Evolutionary conservation across 2,113 vertebrate species (phyloP).

Genomic region (Oncorhynchus keta): DNA sequence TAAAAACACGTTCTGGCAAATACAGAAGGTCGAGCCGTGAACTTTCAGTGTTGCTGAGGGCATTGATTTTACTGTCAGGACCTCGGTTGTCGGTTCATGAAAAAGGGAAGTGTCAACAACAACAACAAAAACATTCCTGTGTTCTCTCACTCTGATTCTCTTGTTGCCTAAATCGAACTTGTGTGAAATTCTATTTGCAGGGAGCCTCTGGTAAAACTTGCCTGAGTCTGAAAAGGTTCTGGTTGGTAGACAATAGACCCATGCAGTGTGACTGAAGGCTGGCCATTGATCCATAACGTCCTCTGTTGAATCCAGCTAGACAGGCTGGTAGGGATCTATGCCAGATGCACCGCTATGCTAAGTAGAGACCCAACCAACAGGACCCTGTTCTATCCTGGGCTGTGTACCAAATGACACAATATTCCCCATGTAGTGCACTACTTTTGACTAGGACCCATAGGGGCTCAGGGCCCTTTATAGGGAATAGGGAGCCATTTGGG

Average conservation of each 20-base stretch:
- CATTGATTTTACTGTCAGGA: constrained; percentile 4
- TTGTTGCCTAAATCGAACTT: background rate
- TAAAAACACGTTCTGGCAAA: background rate
- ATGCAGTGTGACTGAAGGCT: background rate
- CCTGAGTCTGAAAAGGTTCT: background rate
- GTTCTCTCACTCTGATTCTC: background rate
- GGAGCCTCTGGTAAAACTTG: background rate
- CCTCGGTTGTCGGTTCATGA: background rate
- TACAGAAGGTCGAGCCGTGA: background rate
- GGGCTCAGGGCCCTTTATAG: too few species aligned
- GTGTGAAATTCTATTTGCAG: background rate
- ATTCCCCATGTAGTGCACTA: too few species aligned
- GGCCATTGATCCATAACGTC: constrained; percentile 10
- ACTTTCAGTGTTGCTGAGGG: background rate
- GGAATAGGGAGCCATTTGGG: background rate
- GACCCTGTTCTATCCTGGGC: background rate
- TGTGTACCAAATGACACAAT: too few species aligned
- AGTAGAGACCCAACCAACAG: background rate
- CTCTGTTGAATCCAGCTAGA: background rate
- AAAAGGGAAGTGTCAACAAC: background rate
- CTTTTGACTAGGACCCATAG: too few species aligned
- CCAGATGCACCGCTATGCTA: background rate
- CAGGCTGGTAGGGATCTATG: background rate
- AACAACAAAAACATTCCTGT: background rate
- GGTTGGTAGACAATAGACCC: background rate